These are phyloP conservation scores for Xerus rutilus DNA, from an alignment of 2,797 vertebrate genomes.

Conservation along the genomic window DNA sequence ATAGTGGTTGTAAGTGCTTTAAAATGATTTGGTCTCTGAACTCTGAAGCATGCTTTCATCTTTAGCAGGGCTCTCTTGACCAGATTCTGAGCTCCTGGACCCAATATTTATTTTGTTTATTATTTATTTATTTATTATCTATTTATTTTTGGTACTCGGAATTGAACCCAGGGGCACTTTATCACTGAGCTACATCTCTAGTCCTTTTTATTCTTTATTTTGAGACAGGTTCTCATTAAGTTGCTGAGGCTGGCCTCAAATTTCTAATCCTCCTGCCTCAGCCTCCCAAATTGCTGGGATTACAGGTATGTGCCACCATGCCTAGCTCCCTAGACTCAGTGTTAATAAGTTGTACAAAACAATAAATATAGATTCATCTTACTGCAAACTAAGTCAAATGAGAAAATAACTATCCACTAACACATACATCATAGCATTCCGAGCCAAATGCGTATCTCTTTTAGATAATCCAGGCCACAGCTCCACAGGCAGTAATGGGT, in stretches of 20 bases:
- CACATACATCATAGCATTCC: background rate
- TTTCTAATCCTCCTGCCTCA: too few species aligned
- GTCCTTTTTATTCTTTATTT: too few species aligned
- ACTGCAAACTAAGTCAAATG: background rate
- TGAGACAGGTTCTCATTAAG: too few species aligned
- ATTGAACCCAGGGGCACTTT: too few species aligned
- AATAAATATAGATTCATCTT: background rate
- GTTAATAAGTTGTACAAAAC: background rate
- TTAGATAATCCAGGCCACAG: background rate
- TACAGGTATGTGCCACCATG: too few species aligned
- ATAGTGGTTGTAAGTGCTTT: background rate
- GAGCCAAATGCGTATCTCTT: background rate
- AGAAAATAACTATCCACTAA: constrained; percentile 29
- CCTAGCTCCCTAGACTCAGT: background rate
- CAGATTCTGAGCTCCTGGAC: background rate
- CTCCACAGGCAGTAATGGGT: background rate
- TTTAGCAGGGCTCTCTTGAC: background rate
- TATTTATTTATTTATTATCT: too few species aligned
- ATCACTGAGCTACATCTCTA: too few species aligned
- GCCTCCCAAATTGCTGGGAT: too few species aligned
- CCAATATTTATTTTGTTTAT: too few species aligned
- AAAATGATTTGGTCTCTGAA: background rate
- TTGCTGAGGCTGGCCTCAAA: too few species aligned
- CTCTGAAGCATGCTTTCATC: background rate
- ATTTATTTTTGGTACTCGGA: too few species aligned